A percentile compares a stretch with the other conserved stretches of the same genome.
Conservation (phyloP, 2,797 vertebrate genomes). For the Sebastes jordani region DNA sequence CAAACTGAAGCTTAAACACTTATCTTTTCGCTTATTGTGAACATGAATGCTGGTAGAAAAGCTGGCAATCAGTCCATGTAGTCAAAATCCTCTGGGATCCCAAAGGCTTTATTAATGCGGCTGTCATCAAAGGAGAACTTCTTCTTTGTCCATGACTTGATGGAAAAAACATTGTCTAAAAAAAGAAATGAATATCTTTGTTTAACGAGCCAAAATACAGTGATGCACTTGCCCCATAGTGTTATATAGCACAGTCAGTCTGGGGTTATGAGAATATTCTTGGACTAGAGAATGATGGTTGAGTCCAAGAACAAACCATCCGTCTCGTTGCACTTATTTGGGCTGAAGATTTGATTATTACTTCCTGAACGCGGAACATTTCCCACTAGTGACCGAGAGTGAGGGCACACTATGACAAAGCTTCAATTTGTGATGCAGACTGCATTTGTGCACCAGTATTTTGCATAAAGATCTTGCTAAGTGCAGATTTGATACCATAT, state of each 20-base stretch:
- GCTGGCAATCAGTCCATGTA: slow-evolving; percentile 88
- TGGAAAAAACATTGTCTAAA: slow-evolving; percentile 94
- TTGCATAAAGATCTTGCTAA: not conserved
- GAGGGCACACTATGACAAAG: not conserved
- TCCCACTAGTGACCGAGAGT: not conserved
- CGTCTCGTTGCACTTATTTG: not conserved
- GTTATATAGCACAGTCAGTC: not conserved
- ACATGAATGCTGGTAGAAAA: not conserved
- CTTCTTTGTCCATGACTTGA: slow-evolving; percentile 98
- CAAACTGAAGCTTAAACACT: slow-evolving; percentile 13
- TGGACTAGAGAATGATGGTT: not conserved
- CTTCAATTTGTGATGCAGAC: too few relatives aligned
- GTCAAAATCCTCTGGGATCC: slow-evolving; percentile 98
- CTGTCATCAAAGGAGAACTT: slow-evolving; percentile 94
- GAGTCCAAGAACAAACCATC: slow-evolving; percentile 13
- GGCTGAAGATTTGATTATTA: slow-evolving; percentile 1
- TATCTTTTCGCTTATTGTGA: not conserved
- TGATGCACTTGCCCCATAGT: not conserved
- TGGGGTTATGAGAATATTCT: not conserved
- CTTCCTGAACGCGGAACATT: not conserved
- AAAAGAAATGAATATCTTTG: slow-evolving; percentile 11
- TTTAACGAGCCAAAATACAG: not conserved
- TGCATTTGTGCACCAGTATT: not conserved
- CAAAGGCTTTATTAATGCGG: slow-evolving; percentile 94
- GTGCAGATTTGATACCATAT: not conserved